Evolutionary conservation across 53 echinoderm and acorn worm species (phyloP), one percentile per base, ranked within the genome.

Genomic region (Holothuria scabra): DNA sequence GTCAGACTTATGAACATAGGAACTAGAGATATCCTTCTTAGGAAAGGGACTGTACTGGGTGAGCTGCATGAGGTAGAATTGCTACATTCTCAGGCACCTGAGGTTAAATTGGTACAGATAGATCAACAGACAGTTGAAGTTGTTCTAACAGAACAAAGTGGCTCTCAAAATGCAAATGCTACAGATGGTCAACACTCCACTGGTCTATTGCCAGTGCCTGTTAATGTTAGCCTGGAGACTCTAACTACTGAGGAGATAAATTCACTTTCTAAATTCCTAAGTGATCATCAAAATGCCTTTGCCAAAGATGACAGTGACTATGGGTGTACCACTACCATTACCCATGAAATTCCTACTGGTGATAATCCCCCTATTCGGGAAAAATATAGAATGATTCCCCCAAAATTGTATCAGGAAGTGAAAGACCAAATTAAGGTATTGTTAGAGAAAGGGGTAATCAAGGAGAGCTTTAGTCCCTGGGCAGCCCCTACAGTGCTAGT

Each of bases 371-470:
- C 87, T 8, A 67, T n/a, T 23, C 52, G 80, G 21, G 78, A 87
- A 66, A 66, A 48, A 26, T 63, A 64, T 12, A 57, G 81, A 13
- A 46, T 76, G 18, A 41, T 67, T 22, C 88, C 87, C 56, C 87
- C 81, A 66, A 83, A 80, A 10, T 58, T 87, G 28, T 60, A 35
- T 16, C 19, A 44, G 19, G 87, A 87, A 33, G 88, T 83, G 5
- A 65, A 87, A 83, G 57, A 35, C 18, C 88, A 87, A 68, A 31
- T 87, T 5, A 52, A 67, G 21, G 84, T 72, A 5, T 84, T 88
- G 88, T 21, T 88, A n/a, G 55, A 87, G 32, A 82, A 59, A 33
- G 81, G 84, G 30, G 76, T 88, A 1, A 84, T 88, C 25, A 83
- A 74, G 25, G 49, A 80, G 11, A 84, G 72, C 8, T 57, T 37